These are phyloP conservation scores for Microtus obscurus DNA, from an alignment of 2,797 vertebrate species.

Conservation along the genomic window DNA sequence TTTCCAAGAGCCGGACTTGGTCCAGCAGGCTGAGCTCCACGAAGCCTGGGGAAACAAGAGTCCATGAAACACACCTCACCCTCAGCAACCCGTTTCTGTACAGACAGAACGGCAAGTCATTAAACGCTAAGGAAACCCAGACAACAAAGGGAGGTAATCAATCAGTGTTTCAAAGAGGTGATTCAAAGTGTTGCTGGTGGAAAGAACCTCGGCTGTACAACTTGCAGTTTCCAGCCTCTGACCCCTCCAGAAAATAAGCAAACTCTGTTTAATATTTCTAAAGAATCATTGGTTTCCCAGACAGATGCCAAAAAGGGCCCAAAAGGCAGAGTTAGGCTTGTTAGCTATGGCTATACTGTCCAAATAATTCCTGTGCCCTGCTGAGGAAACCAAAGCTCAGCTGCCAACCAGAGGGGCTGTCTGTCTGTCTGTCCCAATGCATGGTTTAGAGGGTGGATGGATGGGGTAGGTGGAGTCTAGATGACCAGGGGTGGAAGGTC, in stretches of 20 bases:
- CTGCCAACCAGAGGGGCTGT: neutral
- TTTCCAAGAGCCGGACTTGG: constrained; percentile 96
- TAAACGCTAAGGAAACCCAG: constrained; percentile 41
- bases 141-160: neutral
- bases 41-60: constrained; percentile 90
- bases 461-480: neutral
- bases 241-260: neutral
- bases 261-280: constrained; percentile 5
- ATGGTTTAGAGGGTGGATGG: rapidly evolving
- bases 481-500: rapidly evolving
- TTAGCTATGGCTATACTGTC: neutral
- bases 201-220: neutral
- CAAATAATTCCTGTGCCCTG: neutral
- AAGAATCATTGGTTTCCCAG: neutral
- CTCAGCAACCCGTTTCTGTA: neutral
- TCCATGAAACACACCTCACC: constrained; percentile 55
- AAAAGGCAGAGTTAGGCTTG: neutral
- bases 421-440: neutral
- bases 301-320: neutral
- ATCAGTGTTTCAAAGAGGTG: neutral
- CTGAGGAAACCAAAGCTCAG: neutral
- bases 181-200: neutral
- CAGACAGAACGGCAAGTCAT: neutral
- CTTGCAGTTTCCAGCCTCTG: neutral
- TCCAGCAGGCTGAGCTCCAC: constrained; percentile 94